These are phyloP conservation scores for Pegoplata infirma DNA, from an alignment of 2,888 invertebrate species.

Conservation along the genomic window DNA sequence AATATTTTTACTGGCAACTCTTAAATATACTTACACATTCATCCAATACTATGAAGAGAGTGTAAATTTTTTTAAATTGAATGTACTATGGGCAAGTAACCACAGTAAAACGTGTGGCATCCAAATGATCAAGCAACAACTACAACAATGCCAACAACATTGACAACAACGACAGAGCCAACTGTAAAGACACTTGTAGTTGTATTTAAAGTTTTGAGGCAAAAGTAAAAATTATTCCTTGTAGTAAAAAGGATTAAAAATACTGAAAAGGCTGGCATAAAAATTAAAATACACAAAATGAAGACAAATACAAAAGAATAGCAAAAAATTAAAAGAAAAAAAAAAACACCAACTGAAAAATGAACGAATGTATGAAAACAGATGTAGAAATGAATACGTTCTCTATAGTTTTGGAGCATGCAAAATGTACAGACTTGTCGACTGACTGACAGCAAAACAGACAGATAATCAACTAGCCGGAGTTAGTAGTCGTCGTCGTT, in stretches of 20 bases:
- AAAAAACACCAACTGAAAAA: constrained; percentile 18
- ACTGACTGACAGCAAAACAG: not conserved
- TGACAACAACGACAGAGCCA: not conserved
- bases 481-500: not conserved
- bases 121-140: constrained; percentile 49
- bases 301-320: constrained; percentile 5
- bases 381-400: constrained; percentile 26
- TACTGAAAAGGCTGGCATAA: constrained; percentile 31
- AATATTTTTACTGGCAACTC: too few relatives aligned
- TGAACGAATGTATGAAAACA: constrained; percentile 34
- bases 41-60: constrained; percentile 30
- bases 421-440: not conserved
- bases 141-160: not conserved
- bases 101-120: constrained; percentile 55
- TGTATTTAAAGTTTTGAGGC: constrained; percentile 24
- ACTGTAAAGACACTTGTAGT: not conserved
- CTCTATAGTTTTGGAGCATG: not conserved
- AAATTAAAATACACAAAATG: constrained; percentile 40
- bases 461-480: constrained; percentile 17
- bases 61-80: constrained; percentile 52
- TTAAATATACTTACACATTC: too few relatives aligned
- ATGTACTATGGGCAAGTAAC: constrained; percentile 47
- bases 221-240: constrained; percentile 37
- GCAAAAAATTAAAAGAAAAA: not conserved
- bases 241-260: constrained; percentile 47